A percentile compares a stretch with the other conserved stretches of the same genome.
These are phyloP conservation scores for Irena cyanogastra DNA, from an alignment of 2,113 vertebrate genomes.

Conservation along the genomic window DNA sequence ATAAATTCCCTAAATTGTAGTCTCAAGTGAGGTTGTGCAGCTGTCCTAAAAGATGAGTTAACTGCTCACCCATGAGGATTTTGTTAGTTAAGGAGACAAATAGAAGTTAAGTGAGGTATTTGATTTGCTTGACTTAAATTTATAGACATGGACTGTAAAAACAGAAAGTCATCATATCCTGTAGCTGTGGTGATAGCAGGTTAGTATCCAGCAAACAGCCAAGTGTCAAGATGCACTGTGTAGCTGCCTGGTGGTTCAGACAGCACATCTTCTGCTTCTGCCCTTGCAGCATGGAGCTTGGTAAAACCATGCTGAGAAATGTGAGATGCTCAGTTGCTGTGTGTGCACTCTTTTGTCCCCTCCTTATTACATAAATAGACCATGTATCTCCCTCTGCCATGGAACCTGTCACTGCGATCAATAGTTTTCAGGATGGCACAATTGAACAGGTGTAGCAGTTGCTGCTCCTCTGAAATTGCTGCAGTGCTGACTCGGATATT, in stretches of 20 bases:
- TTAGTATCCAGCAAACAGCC: neutral
- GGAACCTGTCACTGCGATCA: neutral
- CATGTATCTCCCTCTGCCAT: neutral
- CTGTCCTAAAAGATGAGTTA: neutral
- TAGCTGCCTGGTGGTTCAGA: neutral
- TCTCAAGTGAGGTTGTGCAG: neutral
- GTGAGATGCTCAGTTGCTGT: neutral
- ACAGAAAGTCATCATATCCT: conserved; percentile 15
- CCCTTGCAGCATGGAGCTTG: neutral
- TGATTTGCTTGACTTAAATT: conserved; percentile 12
- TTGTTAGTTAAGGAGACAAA: neutral
- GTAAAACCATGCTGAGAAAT: neutral
- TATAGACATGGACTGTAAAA: neutral
- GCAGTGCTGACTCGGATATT: conserved; percentile 19
- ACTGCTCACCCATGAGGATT: neutral
- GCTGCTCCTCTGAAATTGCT: conserved; percentile 27
- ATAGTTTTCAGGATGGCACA: neutral
- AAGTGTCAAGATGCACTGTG: neutral
- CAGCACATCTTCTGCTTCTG: neutral
- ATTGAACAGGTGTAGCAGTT: neutral
- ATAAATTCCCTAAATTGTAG: neutral
- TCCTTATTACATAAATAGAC: conserved; percentile 18
- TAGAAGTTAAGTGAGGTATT: neutral
- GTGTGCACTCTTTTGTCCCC: neutral
- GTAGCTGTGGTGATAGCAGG: neutral